Evolutionary conservation across 2,797 vertebrate genomes (phyloP).

Genomic region (Sciaenops ocellatus): DNA sequence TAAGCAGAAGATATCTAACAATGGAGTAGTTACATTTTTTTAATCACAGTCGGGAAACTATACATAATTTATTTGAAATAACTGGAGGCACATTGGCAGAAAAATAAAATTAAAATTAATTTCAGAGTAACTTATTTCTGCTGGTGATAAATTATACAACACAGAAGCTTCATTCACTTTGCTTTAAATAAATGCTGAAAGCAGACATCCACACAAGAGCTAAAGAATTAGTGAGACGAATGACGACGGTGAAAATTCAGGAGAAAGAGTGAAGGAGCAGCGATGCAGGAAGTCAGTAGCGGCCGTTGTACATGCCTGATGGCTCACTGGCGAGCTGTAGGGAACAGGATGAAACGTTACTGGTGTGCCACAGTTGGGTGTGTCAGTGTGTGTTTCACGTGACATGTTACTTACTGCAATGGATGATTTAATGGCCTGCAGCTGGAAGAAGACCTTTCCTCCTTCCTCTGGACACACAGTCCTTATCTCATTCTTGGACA

Average conservation of each 20-base stretch:
- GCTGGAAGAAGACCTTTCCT: slow-evolving; percentile 86
- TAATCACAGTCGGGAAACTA: neutral
- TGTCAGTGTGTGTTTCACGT: neutral
- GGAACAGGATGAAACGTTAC: slow-evolving; percentile 9
- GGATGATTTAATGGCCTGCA: slow-evolving; percentile 85
- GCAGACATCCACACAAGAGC: neutral
- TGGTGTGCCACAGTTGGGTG: neutral
- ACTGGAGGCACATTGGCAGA: neutral
- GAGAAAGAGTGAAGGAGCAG: neutral
- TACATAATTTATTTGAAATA: neutral
- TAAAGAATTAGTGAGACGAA: neutral
- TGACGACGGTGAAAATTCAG: slow-evolving; percentile 3
- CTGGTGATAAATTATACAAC: neutral
- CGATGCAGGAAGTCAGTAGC: slow-evolving; percentile 41
- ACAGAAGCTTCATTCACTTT: slow-evolving; percentile 11
- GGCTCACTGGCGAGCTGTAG: slow-evolving; percentile 81
- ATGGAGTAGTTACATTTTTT: neutral
- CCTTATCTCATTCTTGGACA: slow-evolving; percentile 86
- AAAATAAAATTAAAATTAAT: neutral
- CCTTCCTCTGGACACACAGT: slow-evolving; percentile 92
- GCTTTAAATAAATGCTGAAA: slow-evolving; percentile 16
- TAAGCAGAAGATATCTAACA: neutral
- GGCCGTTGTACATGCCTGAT: slow-evolving; percentile 60
- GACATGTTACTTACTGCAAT: slow-evolving; percentile 84
- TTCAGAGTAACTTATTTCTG: neutral